These are phyloP conservation scores for Squalus acanthias DNA, from an alignment of 2,797 vertebrate species.

Conservation along the genomic window DNA sequence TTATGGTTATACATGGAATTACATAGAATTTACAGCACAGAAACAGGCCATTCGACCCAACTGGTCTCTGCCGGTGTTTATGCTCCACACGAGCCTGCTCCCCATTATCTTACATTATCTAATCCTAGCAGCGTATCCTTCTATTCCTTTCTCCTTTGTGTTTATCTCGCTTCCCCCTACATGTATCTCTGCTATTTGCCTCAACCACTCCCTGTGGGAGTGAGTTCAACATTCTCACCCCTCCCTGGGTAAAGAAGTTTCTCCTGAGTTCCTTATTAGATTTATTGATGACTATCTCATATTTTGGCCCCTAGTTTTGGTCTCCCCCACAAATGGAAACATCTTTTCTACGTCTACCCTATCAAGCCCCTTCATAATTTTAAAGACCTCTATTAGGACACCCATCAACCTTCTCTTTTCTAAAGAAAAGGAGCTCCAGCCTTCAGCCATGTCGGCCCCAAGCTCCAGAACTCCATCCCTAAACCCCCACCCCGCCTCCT, in stretches of 20 bases:
- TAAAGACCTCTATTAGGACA: neutral
- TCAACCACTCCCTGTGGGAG: neutral
- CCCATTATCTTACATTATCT: neutral
- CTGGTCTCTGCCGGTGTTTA: too few relatives aligned
- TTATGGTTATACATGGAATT: too few relatives aligned
- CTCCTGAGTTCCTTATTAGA: neutral
- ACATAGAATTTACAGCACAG: too few relatives aligned
- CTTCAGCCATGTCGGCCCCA: neutral
- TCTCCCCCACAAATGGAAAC: neutral
- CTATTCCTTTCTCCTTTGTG: neutral
- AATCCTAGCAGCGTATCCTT: neutral
- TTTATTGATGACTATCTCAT: neutral
- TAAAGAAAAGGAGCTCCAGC: neutral
- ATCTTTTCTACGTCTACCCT: neutral
- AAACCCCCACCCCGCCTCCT: neutral
- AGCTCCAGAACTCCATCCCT: neutral
- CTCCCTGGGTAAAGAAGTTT: neutral
- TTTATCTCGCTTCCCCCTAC: neutral
- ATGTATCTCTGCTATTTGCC: neutral
- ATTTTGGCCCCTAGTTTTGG: neutral
- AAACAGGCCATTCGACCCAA: too few relatives aligned
- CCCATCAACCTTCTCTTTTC: neutral
- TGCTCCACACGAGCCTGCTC: too few relatives aligned
- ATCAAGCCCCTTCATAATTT: neutral
- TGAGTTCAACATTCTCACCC: neutral